phyloP scores from a whole-genome alignment of 1,140 invertebrate species.

The Hyles vespertilio region DNA sequence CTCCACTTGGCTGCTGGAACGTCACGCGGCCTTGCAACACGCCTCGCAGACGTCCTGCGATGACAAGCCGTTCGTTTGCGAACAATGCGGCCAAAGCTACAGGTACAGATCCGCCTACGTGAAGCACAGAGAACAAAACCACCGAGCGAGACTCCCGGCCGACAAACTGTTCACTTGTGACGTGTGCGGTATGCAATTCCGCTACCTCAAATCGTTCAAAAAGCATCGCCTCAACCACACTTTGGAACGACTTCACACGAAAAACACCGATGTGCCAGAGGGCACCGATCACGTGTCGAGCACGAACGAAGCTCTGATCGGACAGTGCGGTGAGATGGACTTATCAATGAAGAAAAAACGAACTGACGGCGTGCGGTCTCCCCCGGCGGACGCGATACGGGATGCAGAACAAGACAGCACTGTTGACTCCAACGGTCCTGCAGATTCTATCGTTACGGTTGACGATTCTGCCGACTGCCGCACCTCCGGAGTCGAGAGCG shows the following conservation, averaged over 20 bases:
- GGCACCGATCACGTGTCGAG: slow-evolving; percentile 82
- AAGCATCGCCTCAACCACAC: slow-evolving; percentile 92
- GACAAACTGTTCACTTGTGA: slow-evolving; percentile 93
- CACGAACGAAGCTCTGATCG: slow-evolving; percentile 80
- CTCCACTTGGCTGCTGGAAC: slow-evolving; percentile 87
- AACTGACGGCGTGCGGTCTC: slow-evolving; percentile 36
- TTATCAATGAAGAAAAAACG: slow-evolving; percentile 65
- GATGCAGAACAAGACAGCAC: slow-evolving; percentile 82
- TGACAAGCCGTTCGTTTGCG: slow-evolving; percentile 93
- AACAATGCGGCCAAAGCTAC: slow-evolving; percentile 93
- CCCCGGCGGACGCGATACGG: slow-evolving; percentile 55
- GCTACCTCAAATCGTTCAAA: slow-evolving; percentile 92
- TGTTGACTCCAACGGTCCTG: slow-evolving; percentile 77
- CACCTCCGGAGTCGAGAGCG: slow-evolving; percentile 56
- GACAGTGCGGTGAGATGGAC: slow-evolving; percentile 73
- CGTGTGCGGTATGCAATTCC: slow-evolving; percentile 92
- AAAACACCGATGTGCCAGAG: slow-evolving; percentile 71
- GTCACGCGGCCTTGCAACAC: slow-evolving; percentile 87
- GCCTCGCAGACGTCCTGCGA: slow-evolving; percentile 77
- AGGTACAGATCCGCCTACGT: slow-evolving; percentile 91
- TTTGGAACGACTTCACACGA: slow-evolving; percentile 85
- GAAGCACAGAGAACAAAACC: slow-evolving; percentile 92
- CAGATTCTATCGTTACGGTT: slow-evolving; percentile 62
- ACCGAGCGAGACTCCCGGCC: slow-evolving; percentile 87
- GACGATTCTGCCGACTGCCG: slow-evolving; percentile 62